Evolutionary conservation across 2,113 vertebrate species (phyloP).

Genomic region (Scolopax mira): DNA sequence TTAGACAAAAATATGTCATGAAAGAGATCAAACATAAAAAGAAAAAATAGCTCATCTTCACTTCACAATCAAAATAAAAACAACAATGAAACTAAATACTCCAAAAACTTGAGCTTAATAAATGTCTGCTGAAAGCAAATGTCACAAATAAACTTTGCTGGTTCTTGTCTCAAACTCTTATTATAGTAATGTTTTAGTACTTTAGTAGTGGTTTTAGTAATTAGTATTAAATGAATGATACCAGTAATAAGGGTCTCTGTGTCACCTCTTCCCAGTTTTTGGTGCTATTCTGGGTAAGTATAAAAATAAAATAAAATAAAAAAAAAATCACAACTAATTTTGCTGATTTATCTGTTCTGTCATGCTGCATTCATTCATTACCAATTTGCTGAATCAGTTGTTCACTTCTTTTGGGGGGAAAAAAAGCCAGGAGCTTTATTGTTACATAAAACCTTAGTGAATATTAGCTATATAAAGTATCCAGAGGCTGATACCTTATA

Average conservation of each 20-base stretch:
- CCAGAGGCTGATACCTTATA: background rate
- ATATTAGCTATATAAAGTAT: background rate
- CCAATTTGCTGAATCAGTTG: background rate
- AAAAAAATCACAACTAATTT: background rate
- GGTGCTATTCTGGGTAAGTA: background rate
- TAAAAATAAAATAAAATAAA: background rate
- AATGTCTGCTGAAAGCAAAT: background rate
- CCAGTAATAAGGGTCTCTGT: accelerated
- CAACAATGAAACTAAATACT: background rate
- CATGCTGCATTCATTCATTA: background rate
- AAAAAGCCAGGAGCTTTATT: background rate
- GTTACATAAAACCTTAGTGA: background rate
- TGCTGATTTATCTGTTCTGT: background rate
- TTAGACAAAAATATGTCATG: background rate
- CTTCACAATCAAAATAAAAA: background rate
- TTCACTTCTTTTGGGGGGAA: accelerated
- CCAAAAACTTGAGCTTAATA: background rate
- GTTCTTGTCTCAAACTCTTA: background rate
- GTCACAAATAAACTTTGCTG: background rate
- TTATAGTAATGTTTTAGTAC: background rate
- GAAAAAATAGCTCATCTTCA: background rate
- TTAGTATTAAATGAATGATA: background rate
- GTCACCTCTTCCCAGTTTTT: background rate
- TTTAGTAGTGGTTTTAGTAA: background rate
- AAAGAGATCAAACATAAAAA: background rate